Conservation (phyloP, 2,113 vertebrate species). For the Menidia beryllina region DNA sequence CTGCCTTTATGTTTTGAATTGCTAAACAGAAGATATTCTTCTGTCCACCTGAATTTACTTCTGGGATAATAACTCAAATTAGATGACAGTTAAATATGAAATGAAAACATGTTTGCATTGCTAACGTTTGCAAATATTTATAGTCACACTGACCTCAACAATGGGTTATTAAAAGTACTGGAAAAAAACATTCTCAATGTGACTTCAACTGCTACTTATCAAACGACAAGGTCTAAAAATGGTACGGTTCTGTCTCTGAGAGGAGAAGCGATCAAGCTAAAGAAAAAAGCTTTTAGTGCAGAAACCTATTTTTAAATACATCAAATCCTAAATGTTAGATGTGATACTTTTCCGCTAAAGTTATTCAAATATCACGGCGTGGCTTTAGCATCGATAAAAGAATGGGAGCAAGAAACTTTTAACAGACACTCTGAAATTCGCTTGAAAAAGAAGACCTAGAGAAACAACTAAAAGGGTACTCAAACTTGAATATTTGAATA, state of each 20-base stretch:
- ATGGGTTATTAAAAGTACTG: constrained; percentile 40
- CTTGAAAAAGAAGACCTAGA: constrained; percentile 8
- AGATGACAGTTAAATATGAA: constrained; percentile 44
- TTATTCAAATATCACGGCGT: constrained; percentile 51
- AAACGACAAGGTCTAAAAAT: constrained; percentile 69
- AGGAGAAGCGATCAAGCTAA: constrained; percentile 62
- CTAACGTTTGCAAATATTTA: constrained; percentile 68
- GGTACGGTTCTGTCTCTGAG: constrained; percentile 48
- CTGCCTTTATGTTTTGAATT: constrained; percentile 24
- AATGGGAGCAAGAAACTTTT: constrained; percentile 35
- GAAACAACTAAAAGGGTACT: constrained; percentile 14
- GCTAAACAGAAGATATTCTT: constrained; percentile 15
- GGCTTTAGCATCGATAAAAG: constrained; percentile 34
- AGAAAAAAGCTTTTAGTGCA: constrained; percentile 48
- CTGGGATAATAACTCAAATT: neutral
- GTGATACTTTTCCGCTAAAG: constrained; percentile 44
- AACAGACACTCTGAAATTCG: constrained; percentile 27
- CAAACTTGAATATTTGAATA: constrained; percentile 19
- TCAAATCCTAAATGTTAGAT: constrained; percentile 56
- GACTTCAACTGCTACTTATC: constrained; percentile 54
- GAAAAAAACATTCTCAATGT: constrained; percentile 53
- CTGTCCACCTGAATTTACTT: neutral
- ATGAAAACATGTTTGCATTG: constrained; percentile 65
- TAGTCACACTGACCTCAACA: constrained; percentile 41
- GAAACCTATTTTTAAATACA: constrained; percentile 76